Evolutionary conservation across 2,797 vertebrate species (phyloP).

Genomic region (Eulemur coronatus): DNA sequence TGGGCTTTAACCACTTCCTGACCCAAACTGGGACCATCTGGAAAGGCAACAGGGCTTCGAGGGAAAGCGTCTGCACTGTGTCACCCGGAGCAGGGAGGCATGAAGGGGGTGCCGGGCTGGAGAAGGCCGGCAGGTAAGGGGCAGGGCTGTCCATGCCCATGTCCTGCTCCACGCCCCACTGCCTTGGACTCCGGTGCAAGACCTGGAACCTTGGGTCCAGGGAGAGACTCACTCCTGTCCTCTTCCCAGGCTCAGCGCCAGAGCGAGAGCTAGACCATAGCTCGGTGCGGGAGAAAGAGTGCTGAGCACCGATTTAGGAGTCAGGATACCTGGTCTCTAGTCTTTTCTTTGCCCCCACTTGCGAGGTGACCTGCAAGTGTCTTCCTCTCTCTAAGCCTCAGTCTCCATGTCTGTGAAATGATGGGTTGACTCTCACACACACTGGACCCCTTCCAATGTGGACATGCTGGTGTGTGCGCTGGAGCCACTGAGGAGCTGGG

Average conservation of each 20-base stretch:
- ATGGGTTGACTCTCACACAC: background rate
- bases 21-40: background rate
- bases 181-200: background rate
- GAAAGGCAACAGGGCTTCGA: background rate
- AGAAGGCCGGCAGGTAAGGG: background rate
- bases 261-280: background rate
- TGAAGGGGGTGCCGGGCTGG: background rate
- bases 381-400: background rate
- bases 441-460: background rate
- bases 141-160: accelerated
- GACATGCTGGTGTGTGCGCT: background rate
- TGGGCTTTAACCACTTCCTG: background rate
- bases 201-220: accelerated
- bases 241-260: background rate
- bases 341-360: background rate
- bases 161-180: too few species aligned
- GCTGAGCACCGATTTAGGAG: background rate
- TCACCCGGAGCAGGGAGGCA: background rate
- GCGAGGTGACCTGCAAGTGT: background rate
- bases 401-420: background rate
- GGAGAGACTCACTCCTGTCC: background rate
- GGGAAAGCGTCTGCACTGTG: background rate
- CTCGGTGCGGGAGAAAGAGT: accelerated
- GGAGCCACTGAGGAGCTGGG: background rate
- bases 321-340: background rate